Conservation (phyloP, 1,140 invertebrate species). For the Rhagoletis pomonella region DNA sequence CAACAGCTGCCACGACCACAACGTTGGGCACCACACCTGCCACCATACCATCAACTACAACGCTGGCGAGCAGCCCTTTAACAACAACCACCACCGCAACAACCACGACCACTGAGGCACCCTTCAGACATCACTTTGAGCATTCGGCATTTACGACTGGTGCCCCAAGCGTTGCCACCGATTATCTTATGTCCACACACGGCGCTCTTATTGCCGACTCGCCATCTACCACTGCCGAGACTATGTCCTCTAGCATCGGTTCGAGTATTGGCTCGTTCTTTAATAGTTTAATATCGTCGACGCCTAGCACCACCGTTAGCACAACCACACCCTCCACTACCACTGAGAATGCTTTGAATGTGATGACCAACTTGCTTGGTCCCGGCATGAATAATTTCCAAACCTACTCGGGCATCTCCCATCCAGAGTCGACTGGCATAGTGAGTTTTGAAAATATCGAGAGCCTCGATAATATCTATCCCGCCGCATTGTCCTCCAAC, state of each 20-base stretch:
- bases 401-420: constrained; percentile 70
- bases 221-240: background rate
- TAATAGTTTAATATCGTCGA: constrained; percentile 55
- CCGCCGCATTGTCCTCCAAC: constrained; percentile 78
- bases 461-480: constrained; percentile 78
- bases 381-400: constrained; percentile 72
- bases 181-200: constrained; percentile 58
- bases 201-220: constrained; percentile 55
- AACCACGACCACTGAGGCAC: constrained; percentile 63
- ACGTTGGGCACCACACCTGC: constrained; percentile 74
- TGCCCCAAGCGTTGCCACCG: constrained; percentile 41
- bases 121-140: constrained; percentile 65
- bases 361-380: constrained; percentile 73
- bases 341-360: constrained; percentile 73
- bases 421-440: constrained; percentile 74
- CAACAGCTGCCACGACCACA: constrained; percentile 76
- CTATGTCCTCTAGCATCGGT: constrained; percentile 47
- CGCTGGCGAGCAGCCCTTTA: constrained; percentile 57
- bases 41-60: constrained; percentile 69
- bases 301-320: constrained; percentile 61
- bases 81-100: constrained; percentile 60
- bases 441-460: constrained; percentile 76
- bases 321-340: constrained; percentile 74
- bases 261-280: constrained; percentile 63
- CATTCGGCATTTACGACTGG: constrained; percentile 62